Percentiles rank a stretch among this genome's conserved stretches.
Evolutionary conservation across 2,888 invertebrate species (phyloP).

Genomic region (Cantharis lateralis): DNA sequence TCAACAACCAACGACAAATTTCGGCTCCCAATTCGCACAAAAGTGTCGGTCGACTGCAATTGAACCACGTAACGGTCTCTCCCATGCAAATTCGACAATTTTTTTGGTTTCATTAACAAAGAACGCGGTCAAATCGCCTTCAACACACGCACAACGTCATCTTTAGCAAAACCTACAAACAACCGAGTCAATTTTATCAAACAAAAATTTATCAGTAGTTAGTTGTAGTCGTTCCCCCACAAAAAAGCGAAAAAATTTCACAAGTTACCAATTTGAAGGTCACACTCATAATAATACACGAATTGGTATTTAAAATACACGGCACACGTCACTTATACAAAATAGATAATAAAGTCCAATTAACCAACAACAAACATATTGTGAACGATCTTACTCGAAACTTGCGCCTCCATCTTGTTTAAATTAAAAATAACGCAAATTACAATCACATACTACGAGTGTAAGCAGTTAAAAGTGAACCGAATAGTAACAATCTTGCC

Average conservation of each 20-base stretch:
- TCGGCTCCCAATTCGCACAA: conserved; percentile 9
- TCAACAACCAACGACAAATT: conserved; percentile 1
- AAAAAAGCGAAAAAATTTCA: conserved; percentile 12
- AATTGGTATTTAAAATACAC: conserved; percentile 12
- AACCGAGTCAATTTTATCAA: neutral
- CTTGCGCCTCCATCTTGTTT: neutral
- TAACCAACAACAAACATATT: neutral
- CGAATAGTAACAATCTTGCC: neutral
- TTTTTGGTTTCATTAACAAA: neutral
- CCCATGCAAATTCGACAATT: conserved; percentile 7
- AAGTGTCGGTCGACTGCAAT: conserved; percentile 13
- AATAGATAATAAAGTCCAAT: neutral
- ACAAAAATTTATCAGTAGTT: neutral
- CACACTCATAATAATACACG: conserved; percentile 11
- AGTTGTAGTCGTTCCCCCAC: neutral
- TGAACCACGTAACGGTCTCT: conserved; percentile 10
- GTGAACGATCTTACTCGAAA: neutral
- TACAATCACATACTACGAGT: neutral
- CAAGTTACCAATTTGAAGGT: conserved; percentile 18
- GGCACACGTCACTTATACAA: conserved; percentile 8
- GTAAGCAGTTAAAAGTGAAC: neutral
- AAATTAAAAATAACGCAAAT: neutral
- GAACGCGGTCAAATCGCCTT: neutral
- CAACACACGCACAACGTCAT: neutral
- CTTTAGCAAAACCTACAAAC: neutral